Percentiles rank a stretch among this genome's conserved stretches.
phyloP scores from a whole-genome alignment of 2,113 vertebrate genomes.

The Crotalus helleri region DNA sequence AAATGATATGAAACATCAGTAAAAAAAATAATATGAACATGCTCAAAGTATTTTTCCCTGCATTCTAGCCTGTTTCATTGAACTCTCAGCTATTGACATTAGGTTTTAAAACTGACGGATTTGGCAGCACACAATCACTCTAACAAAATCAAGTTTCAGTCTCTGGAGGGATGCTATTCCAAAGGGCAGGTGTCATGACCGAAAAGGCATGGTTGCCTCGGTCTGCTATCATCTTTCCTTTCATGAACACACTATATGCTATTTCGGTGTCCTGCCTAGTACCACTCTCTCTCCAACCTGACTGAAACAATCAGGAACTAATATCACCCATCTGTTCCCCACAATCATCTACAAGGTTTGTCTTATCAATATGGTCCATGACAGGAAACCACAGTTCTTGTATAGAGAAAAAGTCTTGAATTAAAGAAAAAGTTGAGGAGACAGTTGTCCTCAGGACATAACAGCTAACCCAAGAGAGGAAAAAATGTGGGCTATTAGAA shows the following conservation, averaged over 20 bases:
- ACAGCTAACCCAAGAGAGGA: neutral
- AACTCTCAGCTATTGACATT: neutral
- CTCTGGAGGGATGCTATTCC: neutral
- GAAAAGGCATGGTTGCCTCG: neutral
- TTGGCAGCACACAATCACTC: neutral
- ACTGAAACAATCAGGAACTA: neutral
- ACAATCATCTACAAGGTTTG: neutral
- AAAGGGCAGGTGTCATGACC: neutral
- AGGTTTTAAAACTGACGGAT: neutral
- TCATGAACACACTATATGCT: neutral
- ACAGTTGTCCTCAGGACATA: neutral
- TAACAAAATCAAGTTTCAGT: neutral
- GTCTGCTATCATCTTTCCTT: neutral
- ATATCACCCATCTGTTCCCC: neutral
- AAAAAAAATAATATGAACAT: neutral
- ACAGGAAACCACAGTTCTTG: neutral
- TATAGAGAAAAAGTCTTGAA: neutral
- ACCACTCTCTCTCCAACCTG: neutral
- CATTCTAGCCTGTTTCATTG: neutral
- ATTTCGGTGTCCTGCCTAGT: neutral
- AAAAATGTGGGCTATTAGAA: neutral
- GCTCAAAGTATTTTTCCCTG: neutral
- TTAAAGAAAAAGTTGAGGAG: neutral
- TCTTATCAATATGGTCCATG: neutral
- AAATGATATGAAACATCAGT: neutral